Conservation (phyloP, 2,113 vertebrate species). For the Thunnus thynnus region DNA sequence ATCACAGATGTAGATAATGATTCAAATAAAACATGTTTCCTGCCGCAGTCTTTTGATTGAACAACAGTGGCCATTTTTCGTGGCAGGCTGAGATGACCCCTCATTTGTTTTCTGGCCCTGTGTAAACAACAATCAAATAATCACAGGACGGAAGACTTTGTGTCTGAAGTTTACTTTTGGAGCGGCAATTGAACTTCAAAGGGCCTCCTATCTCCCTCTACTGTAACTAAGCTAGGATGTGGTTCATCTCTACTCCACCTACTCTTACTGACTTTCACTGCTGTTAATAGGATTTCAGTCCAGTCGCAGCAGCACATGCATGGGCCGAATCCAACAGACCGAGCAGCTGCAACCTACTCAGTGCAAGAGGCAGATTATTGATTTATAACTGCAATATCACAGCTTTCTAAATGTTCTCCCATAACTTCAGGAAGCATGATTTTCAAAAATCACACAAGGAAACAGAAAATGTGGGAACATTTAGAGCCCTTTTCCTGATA, state of each 20-base stretch:
- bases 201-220: conserved; percentile 48
- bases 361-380: background rate
- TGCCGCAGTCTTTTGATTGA: conserved; percentile 54
- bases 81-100: conserved; percentile 68
- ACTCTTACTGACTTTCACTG: conserved; percentile 3
- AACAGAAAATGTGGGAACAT: no score
- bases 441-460: no score
- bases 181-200: conserved; percentile 79
- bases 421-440: no score
- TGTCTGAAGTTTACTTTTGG: conserved; percentile 80
- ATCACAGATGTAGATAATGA: conserved; percentile 66
- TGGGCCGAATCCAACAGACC: background rate
- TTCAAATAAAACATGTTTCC: conserved; percentile 72
- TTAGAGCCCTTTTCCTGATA: no score
- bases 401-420: no score
- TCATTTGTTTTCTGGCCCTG: conserved; percentile 76
- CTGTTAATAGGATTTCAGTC: background rate
- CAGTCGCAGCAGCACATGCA: background rate
- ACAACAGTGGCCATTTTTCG: conserved; percentile 51
- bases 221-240: background rate
- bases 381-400: no score
- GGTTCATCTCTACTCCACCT: conserved; percentile 17
- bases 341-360: background rate
- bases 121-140: conserved; percentile 83
- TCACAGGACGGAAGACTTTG: conserved; percentile 83